phyloP scores from a whole-genome alignment of 2,797 vertebrate genomes.

The Microcaecilia unicolor region DNA sequence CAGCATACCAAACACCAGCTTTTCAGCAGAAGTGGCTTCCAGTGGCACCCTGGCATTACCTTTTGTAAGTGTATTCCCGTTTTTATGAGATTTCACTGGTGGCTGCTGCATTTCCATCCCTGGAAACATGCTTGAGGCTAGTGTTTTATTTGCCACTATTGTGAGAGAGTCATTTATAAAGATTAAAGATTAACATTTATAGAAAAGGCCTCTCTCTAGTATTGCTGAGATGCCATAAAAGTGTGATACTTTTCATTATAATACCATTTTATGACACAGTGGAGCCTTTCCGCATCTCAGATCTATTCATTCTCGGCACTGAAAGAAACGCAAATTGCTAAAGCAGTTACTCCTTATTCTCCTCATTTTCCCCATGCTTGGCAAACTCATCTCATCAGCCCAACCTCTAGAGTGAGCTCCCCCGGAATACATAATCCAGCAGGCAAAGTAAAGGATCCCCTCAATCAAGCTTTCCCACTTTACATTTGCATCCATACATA shows the following conservation, averaged over 20 bases:
- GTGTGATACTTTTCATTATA: conserved; percentile 30
- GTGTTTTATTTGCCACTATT: conserved; percentile 5
- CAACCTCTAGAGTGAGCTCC: conserved; percentile 24
- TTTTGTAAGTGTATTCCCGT: too few species aligned
- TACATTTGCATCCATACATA: too few species aligned
- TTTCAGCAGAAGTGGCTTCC: too few species aligned
- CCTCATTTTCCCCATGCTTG: conserved; percentile 9
- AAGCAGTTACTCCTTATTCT: conserved; percentile 1
- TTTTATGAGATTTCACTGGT: too few species aligned
- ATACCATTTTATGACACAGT: conserved; percentile 10
- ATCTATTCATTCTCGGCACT: conserved; percentile 4
- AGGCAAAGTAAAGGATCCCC: too few species aligned
- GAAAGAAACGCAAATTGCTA: conserved; percentile 9
- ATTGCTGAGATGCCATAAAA: conserved; percentile 18
- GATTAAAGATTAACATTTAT: conserved; percentile 33
- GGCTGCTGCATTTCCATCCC: conserved; percentile 26
- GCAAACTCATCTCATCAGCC: conserved; percentile 12
- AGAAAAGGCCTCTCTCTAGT: conserved; percentile 25
- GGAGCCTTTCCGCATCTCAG: conserved; percentile 24
- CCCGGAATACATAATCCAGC: too few species aligned
- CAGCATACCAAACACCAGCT: too few species aligned
- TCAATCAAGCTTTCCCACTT: too few species aligned
- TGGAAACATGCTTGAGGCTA: conserved; percentile 13
- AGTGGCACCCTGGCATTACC: too few species aligned
- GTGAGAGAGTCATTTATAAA: conserved; percentile 23